Base-by-base conservation (phyloP, 1,140 invertebrate species). In the Listronotus bonariensis region DNA sequence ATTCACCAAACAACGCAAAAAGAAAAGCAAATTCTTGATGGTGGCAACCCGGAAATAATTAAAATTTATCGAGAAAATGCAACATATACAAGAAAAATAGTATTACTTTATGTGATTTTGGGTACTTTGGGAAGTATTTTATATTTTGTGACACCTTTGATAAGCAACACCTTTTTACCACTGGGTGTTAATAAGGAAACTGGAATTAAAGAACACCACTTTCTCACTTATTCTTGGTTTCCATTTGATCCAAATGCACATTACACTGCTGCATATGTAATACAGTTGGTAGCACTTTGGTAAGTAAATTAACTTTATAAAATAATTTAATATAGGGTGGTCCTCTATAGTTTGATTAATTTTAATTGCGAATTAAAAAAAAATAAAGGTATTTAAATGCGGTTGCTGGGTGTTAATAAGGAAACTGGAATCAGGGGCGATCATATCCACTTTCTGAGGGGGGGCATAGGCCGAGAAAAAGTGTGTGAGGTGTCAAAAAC, bases 231-330 rank as follows among this genome's bases (percentile, higher is more conserved):
- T 31, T 60, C 18, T 20, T 68, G 61, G 61, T 65, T 68, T 55
- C 67, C 67, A 18, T 68, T 68, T 56, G 52, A 68, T 42, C 48
- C 67, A 12, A 43, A 68, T 56, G n/a, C 12, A 38, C 45, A 68
- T 52, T 68, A 68, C 40, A 54, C 26, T 20, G 34, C 45, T n/a
- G 56, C 67, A 17, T 65, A 65, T 45, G 8, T 58, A 10, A 64
- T 68, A 31, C 67, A 68, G 32, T 65, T 68, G 18, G 12, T 45
- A 12, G 67, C 48, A 0, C 48, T 56, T 18, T 60, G 65, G 63
- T 65, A 56, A 65, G 63, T 56, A 48, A 12, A 11, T 14, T 45
- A 52, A 36, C 20, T 26, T 26, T 26, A 3, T 26, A n/a, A n/a
- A n/a, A n/a, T n/a, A n/a, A n/a, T n/a, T n/a, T n/a, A n/a, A n/a